Base-by-base conservation (phyloP, 2,888 invertebrate genomes). In the Trypoxylon attenuatum region DNA sequence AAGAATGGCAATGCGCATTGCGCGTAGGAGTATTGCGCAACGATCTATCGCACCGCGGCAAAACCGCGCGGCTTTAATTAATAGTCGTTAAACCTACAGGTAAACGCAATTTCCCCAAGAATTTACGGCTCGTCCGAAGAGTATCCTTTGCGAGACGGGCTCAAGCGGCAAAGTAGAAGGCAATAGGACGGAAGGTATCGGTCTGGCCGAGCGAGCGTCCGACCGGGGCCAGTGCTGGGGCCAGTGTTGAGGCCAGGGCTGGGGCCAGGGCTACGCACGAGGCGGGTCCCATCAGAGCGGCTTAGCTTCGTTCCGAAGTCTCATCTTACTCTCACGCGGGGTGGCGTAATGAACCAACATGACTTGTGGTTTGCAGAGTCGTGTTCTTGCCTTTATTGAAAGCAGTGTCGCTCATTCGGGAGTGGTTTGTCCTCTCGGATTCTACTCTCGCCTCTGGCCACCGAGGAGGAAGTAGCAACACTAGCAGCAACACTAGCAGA, bases 331-430 rank as follows among this genome's bases (percentile, higher is more conserved):
- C 83, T 82, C 82, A 79, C 82, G 81, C 82, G 79, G 81, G 83
- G 81, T 78, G 78, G 78, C 82, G 80, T 85, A 85, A 85, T 85
- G 84, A 85, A 85, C 79, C 82, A 81, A 84, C 83, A 84, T 85
- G 85, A 85, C 84, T 84, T 84, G 85, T 83, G 82, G 83, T 84
- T 85, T 82, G 76, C 77, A 47, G 76, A 56, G 55, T 77, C 82
- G 81, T 85, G 84, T 84, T 85, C 83, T 82, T 84, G 79, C 81
- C 79, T 84, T n/a, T 84, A 84, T 84, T 83, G 84, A 84, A 85
- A 84, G 81, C 84, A 82, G 83, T 84, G 82, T 84, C 83, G 80
- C 84, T 83, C 85, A 82, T 82, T 75, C 22, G 39, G 10, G 53
- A 21, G 33, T 47, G 16, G 15, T n/a, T n/a, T n/a, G n/a, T n/a